Base-by-base conservation (phyloP, 2,888 invertebrate genomes). In the Apamea epomidion region DNA sequence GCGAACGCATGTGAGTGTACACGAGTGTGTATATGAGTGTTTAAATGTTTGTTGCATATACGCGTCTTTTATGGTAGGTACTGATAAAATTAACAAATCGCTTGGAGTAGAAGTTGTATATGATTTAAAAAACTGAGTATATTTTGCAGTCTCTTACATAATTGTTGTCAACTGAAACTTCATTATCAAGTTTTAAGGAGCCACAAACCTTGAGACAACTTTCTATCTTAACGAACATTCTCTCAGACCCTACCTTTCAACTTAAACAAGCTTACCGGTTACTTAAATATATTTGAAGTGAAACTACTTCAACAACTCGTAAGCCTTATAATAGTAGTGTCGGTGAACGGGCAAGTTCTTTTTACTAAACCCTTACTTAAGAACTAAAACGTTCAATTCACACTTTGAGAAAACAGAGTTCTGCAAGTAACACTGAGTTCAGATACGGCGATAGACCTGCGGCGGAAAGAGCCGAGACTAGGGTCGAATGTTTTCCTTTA, bases 281-380 rank as follows among this genome's bases (percentile, higher is more conserved):
- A 86, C 76, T 86, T 82, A 69, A 76, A 84, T 76, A 82, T 74
- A 76, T 71, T 74, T 76, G 21, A 73, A 82, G 62, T 42, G 29
- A 32, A 86, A 86, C 65, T 69, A 80, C 45, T 76, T 65, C 8
- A 45, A 65, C 58, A 73, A 60, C 42, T 74, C 32, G 73, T 74
- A 74, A 84, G 76, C 73, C 65, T 68, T 58, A 60, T n/a, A 65
- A 69, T 65, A 37, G 58, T 42, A 29, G 81, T 71, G 80, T 72
- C 75, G 75, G 45, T 81, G 81, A 76, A 60, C 72, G 69, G n/a
- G 37, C 69, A 54, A 81, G 58, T 73, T 58, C 51, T 76, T 81
- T 73, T 76, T 32, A 62, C 51, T 70, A 58, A 85, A 62, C 21
- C 64, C 62, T n/a, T 29, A 21, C 85, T 72, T 51, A 64, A 75